Percentiles rank a stretch among this genome's conserved stretches.
Evolutionary conservation across 23 tunicate genomes (phyloP).

Genomic region (Styela clava): DNA sequence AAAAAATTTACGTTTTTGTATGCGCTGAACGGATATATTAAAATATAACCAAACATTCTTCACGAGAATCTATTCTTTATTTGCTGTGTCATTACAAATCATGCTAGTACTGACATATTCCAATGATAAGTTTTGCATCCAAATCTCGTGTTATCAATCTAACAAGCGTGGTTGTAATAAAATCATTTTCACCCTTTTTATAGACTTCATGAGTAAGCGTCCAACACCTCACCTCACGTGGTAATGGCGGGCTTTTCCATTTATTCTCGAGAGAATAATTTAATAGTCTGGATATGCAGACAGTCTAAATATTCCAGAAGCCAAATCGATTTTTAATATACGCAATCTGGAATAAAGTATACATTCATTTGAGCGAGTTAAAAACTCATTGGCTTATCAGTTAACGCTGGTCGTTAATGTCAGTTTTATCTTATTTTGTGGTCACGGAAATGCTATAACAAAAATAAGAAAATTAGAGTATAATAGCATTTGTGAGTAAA

Average conservation of each 20-base stretch:
- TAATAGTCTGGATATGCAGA: background rate
- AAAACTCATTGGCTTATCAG: background rate
- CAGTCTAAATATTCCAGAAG: background rate
- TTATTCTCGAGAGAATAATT: background rate
- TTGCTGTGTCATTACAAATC: background rate
- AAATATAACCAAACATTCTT: too few species aligned
- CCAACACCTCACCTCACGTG: background rate
- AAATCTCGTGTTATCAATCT: background rate
- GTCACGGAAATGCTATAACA: background rate
- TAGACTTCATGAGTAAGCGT: background rate
- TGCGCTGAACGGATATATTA: too few species aligned
- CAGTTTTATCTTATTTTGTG: background rate
- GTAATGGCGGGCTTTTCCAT: background rate
- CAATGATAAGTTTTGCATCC: background rate
- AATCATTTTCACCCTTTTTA: too few species aligned
- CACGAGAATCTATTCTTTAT: too few species aligned
- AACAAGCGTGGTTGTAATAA: too few species aligned
- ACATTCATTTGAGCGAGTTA: background rate
- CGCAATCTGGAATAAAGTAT: background rate
- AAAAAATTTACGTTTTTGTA: too few species aligned
- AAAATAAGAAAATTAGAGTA: background rate
- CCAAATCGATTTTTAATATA: background rate
- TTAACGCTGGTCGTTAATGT: background rate
- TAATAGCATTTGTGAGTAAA: too few species aligned
- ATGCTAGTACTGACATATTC: background rate